Evolutionary conservation across 2,797 vertebrate genomes (phyloP).

Genomic region (Coregonus sp.): DNA sequence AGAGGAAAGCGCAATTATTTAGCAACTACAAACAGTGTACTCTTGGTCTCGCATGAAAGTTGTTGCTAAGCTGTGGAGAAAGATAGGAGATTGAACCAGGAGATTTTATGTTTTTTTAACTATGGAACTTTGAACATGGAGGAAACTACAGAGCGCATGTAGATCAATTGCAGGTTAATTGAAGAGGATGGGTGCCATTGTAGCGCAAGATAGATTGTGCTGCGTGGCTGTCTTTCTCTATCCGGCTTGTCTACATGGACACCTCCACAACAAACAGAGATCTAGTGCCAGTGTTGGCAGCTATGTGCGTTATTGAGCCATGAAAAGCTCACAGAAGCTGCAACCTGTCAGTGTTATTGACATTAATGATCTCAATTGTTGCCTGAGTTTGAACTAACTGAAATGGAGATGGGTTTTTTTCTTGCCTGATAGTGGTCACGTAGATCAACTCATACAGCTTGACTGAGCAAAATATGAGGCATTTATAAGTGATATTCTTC

Average conservation of each 20-base stretch:
- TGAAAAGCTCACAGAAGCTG: not conserved
- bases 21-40: not conserved
- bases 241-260: not conserved
- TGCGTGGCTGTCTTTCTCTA: not conserved
- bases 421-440: not conserved
- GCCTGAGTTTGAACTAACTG: constrained; percentile 2
- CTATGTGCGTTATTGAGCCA: constrained; percentile 16
- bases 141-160: constrained; percentile 2
- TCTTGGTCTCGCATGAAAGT: not conserved
- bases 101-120: not conserved
- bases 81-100: too few relatives aligned
- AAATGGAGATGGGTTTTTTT: not conserved
- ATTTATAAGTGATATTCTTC: too few relatives aligned
- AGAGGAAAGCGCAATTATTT: not conserved
- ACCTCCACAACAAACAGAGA: constrained; percentile 15
- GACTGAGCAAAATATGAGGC: not conserved
- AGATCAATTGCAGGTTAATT: constrained; percentile 19
- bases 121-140: not conserved
- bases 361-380: not conserved
- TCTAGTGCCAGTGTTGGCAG: constrained; percentile 20
- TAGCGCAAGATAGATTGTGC: constrained; percentile 9
- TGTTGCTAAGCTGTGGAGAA: not conserved
- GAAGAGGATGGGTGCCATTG: constrained; percentile 4
- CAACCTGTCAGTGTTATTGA: not conserved
- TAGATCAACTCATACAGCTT: not conserved